phyloP scores from a whole-genome alignment of 2,888 invertebrate genomes.

The Drosophila flavopinicola region DNA sequence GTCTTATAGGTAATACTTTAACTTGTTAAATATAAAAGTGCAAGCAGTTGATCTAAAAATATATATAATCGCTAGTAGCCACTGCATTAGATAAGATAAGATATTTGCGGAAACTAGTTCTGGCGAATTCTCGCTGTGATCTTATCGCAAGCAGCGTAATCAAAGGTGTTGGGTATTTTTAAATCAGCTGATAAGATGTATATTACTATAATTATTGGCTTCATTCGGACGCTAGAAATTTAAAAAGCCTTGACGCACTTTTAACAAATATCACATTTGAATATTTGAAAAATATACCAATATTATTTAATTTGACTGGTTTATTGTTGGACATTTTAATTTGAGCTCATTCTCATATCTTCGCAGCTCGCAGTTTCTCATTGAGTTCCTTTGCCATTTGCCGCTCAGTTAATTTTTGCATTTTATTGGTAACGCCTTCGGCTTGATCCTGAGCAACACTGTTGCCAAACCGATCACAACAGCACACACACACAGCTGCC shows the following conservation, averaged over 20 bases:
- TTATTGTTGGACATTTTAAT: constrained; percentile 3
- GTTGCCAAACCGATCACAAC: constrained; percentile 36
- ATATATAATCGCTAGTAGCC: constrained; percentile 2
- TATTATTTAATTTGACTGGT: not conserved
- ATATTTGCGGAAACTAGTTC: not conserved
- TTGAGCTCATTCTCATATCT: not conserved
- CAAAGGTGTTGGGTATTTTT: not conserved
- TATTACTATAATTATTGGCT: no score
- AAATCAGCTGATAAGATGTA: not conserved
- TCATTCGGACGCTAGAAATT: no score
- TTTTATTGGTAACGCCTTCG: constrained; percentile 30
- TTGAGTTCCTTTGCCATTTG: constrained; percentile 30
- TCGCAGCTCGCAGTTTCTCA: constrained; percentile 16
- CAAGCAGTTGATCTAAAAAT: constrained; percentile 15
- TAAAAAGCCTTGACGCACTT: no score
- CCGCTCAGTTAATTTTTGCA: constrained; percentile 6
- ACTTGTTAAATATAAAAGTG: not conserved
- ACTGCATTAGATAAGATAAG: constrained; percentile 37
- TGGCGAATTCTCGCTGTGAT: not conserved
- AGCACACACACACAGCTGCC: constrained; percentile 26
- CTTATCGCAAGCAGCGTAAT: constrained; percentile 9
- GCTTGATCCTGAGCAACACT: constrained; percentile 13
- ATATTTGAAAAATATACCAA: no score
- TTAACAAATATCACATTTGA: no score
- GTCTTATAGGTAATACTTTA: not conserved